A percentile compares a stretch with the other conserved stretches of the same genome.
Conservation (phyloP, 2,888 invertebrate species). For the Sesamia inferens region DNA sequence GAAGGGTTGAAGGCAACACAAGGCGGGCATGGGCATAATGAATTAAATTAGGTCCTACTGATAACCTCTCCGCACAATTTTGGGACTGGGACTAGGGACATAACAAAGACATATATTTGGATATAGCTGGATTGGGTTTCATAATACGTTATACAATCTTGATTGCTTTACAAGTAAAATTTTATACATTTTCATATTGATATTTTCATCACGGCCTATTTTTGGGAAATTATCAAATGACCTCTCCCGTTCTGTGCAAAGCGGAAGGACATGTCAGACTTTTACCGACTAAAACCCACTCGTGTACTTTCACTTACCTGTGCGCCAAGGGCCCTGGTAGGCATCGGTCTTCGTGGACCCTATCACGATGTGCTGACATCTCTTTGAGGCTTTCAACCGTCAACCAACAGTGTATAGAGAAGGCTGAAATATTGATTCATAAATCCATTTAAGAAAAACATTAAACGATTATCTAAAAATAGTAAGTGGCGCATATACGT, state of each 20-base stretch:
- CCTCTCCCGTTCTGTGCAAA: no score
- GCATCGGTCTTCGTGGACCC: no score
- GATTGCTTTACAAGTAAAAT: conserved; percentile 2
- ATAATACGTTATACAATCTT: conserved; percentile 1
- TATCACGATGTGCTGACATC: no score
- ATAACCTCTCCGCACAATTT: conserved; percentile 85
- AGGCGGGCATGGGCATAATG: conserved; percentile 83
- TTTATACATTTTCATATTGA: neutral
- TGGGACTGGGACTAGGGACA: conserved; percentile 70
- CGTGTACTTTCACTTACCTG: no score
- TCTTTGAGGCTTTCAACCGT: neutral
- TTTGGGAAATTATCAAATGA: no score
- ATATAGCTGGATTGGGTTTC: conserved; percentile 65
- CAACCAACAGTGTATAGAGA: conserved; percentile 2
- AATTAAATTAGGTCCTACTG: conserved; percentile 88
- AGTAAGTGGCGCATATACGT: neutral
- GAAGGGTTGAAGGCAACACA: conserved; percentile 83
- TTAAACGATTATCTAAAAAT: neutral
- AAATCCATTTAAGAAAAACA: neutral
- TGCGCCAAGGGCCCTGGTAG: neutral
- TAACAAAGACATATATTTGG: conserved; percentile 62
- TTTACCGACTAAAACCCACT: no score
- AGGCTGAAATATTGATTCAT: neutral
- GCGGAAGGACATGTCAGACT: no score
- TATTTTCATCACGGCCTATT: neutral